A percentile compares a stretch with the other conserved stretches of the same genome.
These are phyloP conservation scores for rabbit (Oryctolagus cuniculus) DNA, from an alignment of 2,113 vertebrate species.

Conservation along the genomic window DNA sequence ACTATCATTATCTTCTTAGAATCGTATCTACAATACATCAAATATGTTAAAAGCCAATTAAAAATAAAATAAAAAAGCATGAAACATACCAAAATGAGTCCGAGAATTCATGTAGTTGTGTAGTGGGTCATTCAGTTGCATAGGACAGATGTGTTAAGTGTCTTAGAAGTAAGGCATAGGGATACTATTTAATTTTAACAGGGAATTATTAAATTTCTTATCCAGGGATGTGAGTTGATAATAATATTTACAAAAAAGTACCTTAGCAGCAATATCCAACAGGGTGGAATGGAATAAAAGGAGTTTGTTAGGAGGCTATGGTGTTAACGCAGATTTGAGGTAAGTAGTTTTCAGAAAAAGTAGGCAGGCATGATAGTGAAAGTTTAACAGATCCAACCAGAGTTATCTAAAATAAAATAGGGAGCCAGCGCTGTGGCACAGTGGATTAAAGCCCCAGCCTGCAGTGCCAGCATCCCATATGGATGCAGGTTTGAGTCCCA, in stretches of 20 bases:
- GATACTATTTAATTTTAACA: neutral
- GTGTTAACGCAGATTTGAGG: neutral
- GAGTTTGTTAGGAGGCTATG: neutral
- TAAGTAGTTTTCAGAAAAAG: neutral
- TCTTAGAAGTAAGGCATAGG: neutral
- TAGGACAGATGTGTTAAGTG: neutral
- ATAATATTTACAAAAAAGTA: slow-evolving; percentile 11
- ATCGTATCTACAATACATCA: no score
- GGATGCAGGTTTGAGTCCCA: no score
- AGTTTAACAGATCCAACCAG: neutral
- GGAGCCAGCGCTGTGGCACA: neutral
- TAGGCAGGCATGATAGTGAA: neutral
- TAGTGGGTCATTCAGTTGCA: neutral
- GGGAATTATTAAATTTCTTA: neutral
- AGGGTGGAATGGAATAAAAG: neutral
- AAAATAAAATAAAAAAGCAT: no score
- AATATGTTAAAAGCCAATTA: no score
- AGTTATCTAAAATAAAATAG: slow-evolving; percentile 4
- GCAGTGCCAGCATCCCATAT: no score
- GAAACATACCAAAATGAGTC: neutral
- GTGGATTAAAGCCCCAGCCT: no score
- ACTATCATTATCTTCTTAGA: no score
- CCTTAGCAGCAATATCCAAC: neutral
- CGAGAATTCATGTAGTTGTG: neutral
- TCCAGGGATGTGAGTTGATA: neutral